A percentile compares a stretch with the other conserved stretches of the same genome.
Evolutionary conservation across 2,888 invertebrate species (phyloP).

Genomic region (Cacoxenus indagator): DNA sequence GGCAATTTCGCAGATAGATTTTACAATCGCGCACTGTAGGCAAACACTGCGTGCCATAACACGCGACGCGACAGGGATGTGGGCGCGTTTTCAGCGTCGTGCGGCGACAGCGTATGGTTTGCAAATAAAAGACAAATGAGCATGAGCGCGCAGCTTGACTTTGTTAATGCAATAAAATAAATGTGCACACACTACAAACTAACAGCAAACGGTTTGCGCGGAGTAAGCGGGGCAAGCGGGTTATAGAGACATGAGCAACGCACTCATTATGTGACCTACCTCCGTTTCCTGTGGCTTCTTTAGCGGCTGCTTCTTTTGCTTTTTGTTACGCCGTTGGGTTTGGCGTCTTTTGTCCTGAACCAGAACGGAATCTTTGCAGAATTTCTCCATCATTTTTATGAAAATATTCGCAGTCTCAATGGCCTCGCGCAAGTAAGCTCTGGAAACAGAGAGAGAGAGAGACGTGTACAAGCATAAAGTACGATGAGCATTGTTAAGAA

Average conservation of each 20-base stretch:
- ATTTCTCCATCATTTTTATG: slow-evolving; percentile 88
- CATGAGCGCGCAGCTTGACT: neutral
- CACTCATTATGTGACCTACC: slow-evolving; percentile 48
- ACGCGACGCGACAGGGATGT: neutral
- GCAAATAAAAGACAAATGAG: neutral
- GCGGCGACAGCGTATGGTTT: too few species aligned
- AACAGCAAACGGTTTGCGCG: neutral
- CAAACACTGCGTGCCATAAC: neutral
- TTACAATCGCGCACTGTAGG: neutral
- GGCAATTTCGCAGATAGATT: slow-evolving; percentile 55
- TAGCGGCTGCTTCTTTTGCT: slow-evolving; percentile 61
- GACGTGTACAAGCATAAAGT: slow-evolving; percentile 5
- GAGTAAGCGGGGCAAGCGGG: neutral
- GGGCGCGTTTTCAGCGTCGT: neutral
- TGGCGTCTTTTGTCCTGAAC: slow-evolving; percentile 77
- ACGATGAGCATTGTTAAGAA: slow-evolving; percentile 21
- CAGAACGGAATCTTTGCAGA: slow-evolving; percentile 76
- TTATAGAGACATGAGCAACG: too few species aligned
- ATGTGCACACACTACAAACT: neutral
- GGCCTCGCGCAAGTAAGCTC: slow-evolving; percentile 87
- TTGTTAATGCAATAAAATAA: neutral
- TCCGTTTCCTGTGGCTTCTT: slow-evolving; percentile 67
- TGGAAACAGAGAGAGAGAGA: slow-evolving; percentile 65
- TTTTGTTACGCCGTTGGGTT: slow-evolving; percentile 49
- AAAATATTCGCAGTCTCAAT: slow-evolving; percentile 92